Evolutionary conservation across 2,797 vertebrate genomes (phyloP).

Genomic region (Eulemur rubriventer): DNA sequence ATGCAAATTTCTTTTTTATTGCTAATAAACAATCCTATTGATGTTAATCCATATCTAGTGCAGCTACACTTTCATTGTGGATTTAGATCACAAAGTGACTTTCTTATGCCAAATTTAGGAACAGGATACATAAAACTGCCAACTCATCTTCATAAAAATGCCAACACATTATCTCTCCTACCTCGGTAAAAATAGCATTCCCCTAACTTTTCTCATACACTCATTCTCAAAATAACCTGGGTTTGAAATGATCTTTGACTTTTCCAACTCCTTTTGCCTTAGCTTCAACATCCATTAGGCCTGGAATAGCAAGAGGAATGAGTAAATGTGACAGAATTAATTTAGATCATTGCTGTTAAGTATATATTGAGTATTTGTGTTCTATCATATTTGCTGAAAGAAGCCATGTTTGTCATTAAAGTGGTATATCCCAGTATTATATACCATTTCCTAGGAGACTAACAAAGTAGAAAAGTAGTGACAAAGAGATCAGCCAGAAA

Average conservation of each 20-base stretch:
- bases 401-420: not conserved
- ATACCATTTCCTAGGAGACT: not conserved
- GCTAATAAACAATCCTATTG: not conserved
- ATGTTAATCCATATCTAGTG: not conserved
- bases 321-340: not conserved
- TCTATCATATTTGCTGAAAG: not conserved
- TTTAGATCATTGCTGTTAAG: not conserved
- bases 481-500: not conserved
- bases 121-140: not conserved
- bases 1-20: conserved; percentile 10
- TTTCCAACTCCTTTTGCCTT: not conserved
- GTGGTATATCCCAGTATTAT: not conserved
- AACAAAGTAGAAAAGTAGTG: not conserved
- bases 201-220: not conserved
- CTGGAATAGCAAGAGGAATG: not conserved
- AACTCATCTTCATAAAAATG: not conserved
- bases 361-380: not conserved
- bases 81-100: not conserved
- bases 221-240: not conserved
- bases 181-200: not conserved
- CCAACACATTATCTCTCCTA: not conserved
- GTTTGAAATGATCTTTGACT: not conserved
- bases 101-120: not conserved
- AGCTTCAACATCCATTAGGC: not conserved
- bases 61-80: not conserved